Conservation (phyloP, 2,797 vertebrate genomes). For the Onychomys arenicola region DNA sequence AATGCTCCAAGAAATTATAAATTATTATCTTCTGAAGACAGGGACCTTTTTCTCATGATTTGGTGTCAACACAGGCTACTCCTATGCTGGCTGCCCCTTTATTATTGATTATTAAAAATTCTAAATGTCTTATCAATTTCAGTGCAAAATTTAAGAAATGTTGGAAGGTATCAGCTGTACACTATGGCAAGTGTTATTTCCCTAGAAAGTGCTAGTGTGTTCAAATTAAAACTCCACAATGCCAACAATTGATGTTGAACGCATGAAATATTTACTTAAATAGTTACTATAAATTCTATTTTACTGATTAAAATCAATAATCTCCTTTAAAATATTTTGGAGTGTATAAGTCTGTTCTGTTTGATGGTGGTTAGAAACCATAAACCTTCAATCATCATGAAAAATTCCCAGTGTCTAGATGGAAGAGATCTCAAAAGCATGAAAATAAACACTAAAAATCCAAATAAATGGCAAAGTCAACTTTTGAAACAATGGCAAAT, state of each 20-base stretch:
- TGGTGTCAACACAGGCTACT: neutral
- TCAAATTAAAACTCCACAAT: neutral
- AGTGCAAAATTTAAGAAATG: neutral
- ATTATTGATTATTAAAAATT: neutral
- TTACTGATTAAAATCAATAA: neutral
- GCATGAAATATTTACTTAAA: neutral
- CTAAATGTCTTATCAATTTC: neutral
- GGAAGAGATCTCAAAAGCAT: neutral
- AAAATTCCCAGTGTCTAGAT: neutral
- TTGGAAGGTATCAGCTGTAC: neutral
- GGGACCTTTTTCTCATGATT: neutral
- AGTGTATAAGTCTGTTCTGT: neutral
- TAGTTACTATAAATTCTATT: neutral
- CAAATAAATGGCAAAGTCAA: neutral
- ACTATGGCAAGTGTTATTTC: rapidly evolving
- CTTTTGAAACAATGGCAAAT: neutral
- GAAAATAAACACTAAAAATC: neutral
- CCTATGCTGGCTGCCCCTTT: neutral
- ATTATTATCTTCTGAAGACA: neutral
- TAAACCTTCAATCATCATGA: neutral
- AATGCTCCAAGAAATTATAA: neutral
- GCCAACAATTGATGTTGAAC: neutral
- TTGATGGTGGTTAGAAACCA: neutral
- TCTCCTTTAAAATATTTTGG: neutral
- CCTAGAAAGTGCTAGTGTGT: neutral